A percentile compares a stretch with the other conserved stretches of the same genome.
Evolutionary conservation across 2,888 invertebrate species (phyloP).

Genomic region (Eupithecia vulgata): DNA sequence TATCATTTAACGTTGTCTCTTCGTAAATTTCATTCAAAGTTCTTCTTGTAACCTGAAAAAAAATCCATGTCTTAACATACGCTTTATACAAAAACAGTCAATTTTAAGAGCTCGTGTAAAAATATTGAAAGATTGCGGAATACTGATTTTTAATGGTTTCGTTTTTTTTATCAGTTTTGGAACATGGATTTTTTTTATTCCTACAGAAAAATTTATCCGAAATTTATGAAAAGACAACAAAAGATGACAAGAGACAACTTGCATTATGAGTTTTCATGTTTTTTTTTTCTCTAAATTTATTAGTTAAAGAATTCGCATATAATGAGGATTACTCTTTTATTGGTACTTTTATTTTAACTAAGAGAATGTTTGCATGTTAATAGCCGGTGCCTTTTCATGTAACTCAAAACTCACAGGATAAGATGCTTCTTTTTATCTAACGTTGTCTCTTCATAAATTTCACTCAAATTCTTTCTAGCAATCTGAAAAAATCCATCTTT

Average conservation of each 20-base stretch:
- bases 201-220: neutral
- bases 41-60: slow-evolving; percentile 86
- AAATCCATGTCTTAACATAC: slow-evolving; percentile 3
- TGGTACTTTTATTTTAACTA: neutral
- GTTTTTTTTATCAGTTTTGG: neutral
- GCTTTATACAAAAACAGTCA: neutral
- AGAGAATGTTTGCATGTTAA: neutral
- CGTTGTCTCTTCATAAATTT: neutral
- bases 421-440: neutral
- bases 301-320: neutral
- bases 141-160: neutral
- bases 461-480: neutral
- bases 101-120: neutral
- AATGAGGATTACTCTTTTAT: neutral
- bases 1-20: slow-evolving; percentile 84
- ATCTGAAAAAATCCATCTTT: neutral
- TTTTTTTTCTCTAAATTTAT: neutral
- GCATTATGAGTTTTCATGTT: neutral
- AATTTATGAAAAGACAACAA: neutral
- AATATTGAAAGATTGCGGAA: neutral
- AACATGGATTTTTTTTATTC: neutral
- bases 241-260: neutral
- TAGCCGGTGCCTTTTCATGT: neutral
- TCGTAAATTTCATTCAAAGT: slow-evolving; percentile 89
- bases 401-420: slow-evolving; percentile 3